A percentile compares a stretch with the other conserved stretches of the same genome.
Conservation (phyloP, 2,888 invertebrate genomes). For the Scaptomyza cyrtandrae region DNA sequence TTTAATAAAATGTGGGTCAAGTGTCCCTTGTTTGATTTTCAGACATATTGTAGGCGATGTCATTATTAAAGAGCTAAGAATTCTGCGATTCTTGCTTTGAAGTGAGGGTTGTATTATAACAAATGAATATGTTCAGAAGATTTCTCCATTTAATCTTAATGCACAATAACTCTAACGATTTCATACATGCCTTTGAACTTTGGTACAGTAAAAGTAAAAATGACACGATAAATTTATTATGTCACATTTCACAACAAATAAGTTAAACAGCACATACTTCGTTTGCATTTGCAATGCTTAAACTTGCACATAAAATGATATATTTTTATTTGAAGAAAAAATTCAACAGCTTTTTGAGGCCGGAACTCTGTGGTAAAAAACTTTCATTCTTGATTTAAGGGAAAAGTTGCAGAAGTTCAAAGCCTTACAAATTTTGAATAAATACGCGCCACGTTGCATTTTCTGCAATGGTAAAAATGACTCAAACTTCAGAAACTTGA, state of each 20-base stretch:
- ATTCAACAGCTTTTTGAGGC: neutral
- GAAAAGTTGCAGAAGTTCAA: slow-evolving; percentile 1
- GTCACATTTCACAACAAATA: neutral
- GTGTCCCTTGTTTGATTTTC: neutral
- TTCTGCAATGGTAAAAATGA: neutral
- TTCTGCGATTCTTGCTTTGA: neutral
- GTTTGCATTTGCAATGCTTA: neutral
- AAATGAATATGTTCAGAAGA: too few species aligned
- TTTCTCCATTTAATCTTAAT: too few species aligned
- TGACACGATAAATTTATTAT: neutral
- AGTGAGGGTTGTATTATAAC: too few species aligned
- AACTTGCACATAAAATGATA: neutral
- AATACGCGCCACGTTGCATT: neutral
- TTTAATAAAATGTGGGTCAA: neutral
- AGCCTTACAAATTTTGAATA: neutral
- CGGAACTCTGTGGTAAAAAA: neutral
- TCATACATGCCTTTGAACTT: neutral
- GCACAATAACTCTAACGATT: neutral
- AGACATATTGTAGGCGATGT: neutral
- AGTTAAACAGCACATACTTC: neutral
- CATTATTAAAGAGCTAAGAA: neutral
- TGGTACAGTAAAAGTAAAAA: neutral
- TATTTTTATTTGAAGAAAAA: neutral
- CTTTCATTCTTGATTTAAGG: slow-evolving; percentile 10
- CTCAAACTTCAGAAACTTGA: neutral